A percentile compares a stretch with the other conserved stretches of the same genome.
Evolutionary conservation across 2,888 invertebrate genomes (phyloP).

Genomic region (Synergus itoensis): DNA sequence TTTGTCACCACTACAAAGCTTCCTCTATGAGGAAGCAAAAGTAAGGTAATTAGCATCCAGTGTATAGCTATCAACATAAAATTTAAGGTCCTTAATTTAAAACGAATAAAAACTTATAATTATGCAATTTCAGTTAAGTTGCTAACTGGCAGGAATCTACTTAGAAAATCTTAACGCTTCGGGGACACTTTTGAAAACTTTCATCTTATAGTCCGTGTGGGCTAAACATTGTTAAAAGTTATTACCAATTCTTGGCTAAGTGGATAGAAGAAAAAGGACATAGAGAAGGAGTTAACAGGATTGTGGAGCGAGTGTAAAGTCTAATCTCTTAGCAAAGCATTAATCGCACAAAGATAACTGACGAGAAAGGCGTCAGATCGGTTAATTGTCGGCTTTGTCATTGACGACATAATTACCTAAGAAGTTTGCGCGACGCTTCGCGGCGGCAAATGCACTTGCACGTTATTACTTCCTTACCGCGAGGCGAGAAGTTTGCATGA

Average conservation of each 20-base stretch:
- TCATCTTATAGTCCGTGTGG: not conserved
- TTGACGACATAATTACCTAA: constrained; percentile 17
- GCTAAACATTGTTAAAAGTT: constrained; percentile 30
- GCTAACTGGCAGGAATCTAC: constrained; percentile 13
- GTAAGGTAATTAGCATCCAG: too few relatives aligned
- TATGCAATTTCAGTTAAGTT: constrained; percentile 21
- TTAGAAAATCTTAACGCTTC: constrained; percentile 24
- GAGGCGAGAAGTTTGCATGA: constrained; percentile 18
- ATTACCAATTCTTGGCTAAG: constrained; percentile 34
- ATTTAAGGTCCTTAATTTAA: not conserved
- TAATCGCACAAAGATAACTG: constrained; percentile 36
- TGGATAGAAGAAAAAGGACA: constrained; percentile 6
- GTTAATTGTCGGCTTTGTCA: constrained; percentile 28
- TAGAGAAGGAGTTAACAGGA: not conserved
- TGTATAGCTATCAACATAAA: not conserved
- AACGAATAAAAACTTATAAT: constrained; percentile 9
- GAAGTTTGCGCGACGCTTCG: constrained; percentile 7
- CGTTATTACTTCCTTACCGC: constrained; percentile 26
- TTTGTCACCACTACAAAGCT: too few relatives aligned
- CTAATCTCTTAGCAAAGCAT: constrained; percentile 37
- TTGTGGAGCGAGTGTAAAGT: constrained; percentile 28
- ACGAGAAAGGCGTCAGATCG: constrained; percentile 1
- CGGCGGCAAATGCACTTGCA: constrained; percentile 19
- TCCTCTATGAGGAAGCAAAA: too few relatives aligned
- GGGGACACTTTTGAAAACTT: constrained; percentile 15